Conservation (phyloP, 2,888 invertebrate species). For the Listrodromus nycthemerus region DNA sequence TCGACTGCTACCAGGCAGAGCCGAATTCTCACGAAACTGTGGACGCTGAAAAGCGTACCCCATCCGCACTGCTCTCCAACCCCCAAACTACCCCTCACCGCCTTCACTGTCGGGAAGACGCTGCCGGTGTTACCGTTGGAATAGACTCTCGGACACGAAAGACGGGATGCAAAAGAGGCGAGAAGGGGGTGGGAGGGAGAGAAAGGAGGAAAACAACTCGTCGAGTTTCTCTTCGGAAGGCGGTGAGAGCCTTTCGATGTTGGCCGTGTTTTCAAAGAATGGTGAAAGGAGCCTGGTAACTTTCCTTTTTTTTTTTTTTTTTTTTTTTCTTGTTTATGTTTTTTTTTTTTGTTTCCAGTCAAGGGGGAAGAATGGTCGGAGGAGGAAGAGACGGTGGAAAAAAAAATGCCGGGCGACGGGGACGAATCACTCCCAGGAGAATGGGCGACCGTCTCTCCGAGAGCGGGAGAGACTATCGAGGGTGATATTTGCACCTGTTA, state of each 20-base stretch:
- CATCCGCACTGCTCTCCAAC: too few relatives aligned
- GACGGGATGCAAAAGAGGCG: conserved; percentile 36
- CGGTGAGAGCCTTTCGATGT: conserved; percentile 71
- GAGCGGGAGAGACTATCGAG: conserved; percentile 14
- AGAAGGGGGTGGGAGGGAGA: conserved; percentile 7
- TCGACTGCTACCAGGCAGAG: conserved; percentile 17
- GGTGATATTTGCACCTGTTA: conserved; percentile 35
- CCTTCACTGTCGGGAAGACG: conserved; percentile 13
- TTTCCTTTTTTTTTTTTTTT: conserved; percentile 47
- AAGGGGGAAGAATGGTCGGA: conserved; percentile 2
- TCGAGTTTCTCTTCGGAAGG: conserved; percentile 53
- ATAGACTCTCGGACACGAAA: conserved; percentile 44
- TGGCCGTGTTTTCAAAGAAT: conserved; percentile 66
- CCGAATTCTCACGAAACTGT: conserved; percentile 46
- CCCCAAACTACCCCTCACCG: background rate
- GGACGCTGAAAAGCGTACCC: background rate
- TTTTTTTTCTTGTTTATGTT: background rate
- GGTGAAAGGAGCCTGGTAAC: conserved; percentile 54
- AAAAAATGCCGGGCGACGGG: conserved; percentile 56
- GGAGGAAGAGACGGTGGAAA: conserved; percentile 35
- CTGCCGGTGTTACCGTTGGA: conserved; percentile 39
- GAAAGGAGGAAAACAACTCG: conserved; percentile 42
- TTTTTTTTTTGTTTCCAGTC: conserved; percentile 30
- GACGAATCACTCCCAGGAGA: conserved; percentile 63
- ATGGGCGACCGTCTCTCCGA: background rate